These are phyloP conservation scores for Drosophila mulleri DNA, from an alignment of 2,888 invertebrate genomes.

Conservation along the genomic window DNA sequence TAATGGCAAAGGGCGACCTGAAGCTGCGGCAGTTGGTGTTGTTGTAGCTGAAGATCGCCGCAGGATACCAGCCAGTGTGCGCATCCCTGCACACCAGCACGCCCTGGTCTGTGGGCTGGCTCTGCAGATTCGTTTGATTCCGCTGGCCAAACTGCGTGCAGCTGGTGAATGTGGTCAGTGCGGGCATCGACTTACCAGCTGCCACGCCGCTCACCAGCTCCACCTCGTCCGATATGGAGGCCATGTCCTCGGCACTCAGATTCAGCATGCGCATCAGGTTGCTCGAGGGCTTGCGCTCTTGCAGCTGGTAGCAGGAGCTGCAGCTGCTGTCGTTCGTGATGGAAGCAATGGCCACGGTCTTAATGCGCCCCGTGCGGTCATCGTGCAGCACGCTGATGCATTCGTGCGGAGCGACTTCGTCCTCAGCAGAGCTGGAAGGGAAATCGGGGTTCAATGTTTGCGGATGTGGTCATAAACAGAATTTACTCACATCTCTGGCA, in stretches of 20 bases:
- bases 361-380: slow-evolving; percentile 86
- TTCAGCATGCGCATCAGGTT: slow-evolving; percentile 64
- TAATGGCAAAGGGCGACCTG: slow-evolving; percentile 69
- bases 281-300: slow-evolving; percentile 67
- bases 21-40: slow-evolving; percentile 85
- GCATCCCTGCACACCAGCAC: slow-evolving; percentile 89
- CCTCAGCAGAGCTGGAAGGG: slow-evolving; percentile 11
- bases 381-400: slow-evolving; percentile 89
- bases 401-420: slow-evolving; percentile 82
- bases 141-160: slow-evolving; percentile 76
- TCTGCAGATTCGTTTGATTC: slow-evolving; percentile 31
- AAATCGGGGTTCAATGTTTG: accelerated
- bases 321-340: slow-evolving; percentile 62
- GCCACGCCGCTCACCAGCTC: slow-evolving; percentile 56
- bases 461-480: accelerated
- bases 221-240: slow-evolving; percentile 72
- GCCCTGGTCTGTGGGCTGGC: slow-evolving; percentile 87
- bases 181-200: slow-evolving; percentile 33
- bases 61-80: slow-evolving; percentile 89
- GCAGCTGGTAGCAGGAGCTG: slow-evolving; percentile 76
- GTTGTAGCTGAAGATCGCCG: slow-evolving; percentile 88
- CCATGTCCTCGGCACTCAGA: slow-evolving; percentile 75
- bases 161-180: slow-evolving; percentile 71
- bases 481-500: slow-evolving; percentile 86
- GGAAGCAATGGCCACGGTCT: slow-evolving; percentile 85